phyloP scores from a whole-genome alignment of 2,797 vertebrate genomes.

The Coregonus sp. region DNA sequence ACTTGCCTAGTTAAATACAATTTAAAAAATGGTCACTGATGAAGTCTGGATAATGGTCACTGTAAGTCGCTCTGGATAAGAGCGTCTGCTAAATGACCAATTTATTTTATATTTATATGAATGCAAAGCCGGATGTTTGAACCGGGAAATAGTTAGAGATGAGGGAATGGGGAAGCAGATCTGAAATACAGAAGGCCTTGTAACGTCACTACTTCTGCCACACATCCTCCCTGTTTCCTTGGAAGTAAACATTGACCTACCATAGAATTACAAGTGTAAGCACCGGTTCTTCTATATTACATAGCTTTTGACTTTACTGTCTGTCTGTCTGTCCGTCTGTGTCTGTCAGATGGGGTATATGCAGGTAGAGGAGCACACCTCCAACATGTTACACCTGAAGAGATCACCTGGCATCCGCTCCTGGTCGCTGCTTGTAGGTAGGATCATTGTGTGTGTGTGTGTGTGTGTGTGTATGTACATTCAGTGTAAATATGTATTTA shows the following conservation, averaged over 20 bases:
- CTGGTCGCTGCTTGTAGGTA: conserved; percentile 94
- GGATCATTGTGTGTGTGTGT: conserved; percentile 74
- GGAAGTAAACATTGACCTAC: not conserved
- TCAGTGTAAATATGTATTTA: not conserved
- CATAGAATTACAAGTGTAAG: not conserved
- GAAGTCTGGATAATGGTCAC: no score
- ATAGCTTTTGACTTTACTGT: not conserved
- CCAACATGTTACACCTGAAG: conserved; percentile 83
- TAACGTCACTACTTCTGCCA: not conserved
- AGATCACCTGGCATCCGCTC: conserved; percentile 90
- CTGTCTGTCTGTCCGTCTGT: conserved; percentile 3
- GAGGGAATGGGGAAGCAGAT: no score
- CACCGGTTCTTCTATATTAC: not conserved
- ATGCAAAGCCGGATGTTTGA: no score
- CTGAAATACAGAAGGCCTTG: no score
- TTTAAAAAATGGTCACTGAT: no score
- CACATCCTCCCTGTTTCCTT: not conserved
- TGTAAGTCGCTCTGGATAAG: no score
- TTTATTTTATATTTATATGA: no score
- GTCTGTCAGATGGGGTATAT: conserved; percentile 86
- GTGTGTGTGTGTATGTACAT: not conserved
- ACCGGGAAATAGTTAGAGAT: no score
- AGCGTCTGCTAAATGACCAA: no score
- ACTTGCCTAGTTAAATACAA: no score
- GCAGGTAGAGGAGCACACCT: conserved; percentile 81